Conservation (phyloP, 1,140 invertebrate species). For the Sweltsa coloradensis region DNA sequence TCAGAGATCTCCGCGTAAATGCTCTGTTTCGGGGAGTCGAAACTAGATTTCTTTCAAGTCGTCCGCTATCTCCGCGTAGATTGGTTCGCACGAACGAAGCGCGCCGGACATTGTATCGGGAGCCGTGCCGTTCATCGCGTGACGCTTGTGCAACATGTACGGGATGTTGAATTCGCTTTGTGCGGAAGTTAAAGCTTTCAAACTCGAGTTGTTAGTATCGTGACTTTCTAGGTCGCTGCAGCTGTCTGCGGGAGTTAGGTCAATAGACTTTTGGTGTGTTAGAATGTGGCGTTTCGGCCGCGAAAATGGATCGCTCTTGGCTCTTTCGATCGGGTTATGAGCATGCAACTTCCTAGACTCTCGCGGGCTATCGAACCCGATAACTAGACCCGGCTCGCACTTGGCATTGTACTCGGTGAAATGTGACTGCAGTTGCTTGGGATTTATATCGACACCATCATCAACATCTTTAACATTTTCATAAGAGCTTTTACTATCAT, state of each 20-base stretch:
- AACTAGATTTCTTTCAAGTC: too few species aligned
- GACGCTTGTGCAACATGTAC: conserved; percentile 67
- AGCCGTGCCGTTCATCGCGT: conserved; percentile 69
- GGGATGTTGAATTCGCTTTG: conserved; percentile 56
- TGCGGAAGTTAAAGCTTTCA: too few species aligned
- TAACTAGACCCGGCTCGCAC: conserved; percentile 30
- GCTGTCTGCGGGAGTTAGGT: conserved; percentile 60
- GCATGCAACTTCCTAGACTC: background rate
- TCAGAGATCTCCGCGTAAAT: too few species aligned
- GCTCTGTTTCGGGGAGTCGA: too few species aligned
- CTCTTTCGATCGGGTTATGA: conserved; percentile 63
- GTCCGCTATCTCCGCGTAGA: too few species aligned
- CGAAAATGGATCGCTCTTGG: conserved; percentile 72
- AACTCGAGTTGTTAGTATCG: too few species aligned
- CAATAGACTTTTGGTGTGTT: conserved; percentile 79
- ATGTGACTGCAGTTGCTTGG: conserved; percentile 36
- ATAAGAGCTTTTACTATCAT: too few species aligned
- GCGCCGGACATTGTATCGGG: too few species aligned
- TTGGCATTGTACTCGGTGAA: conserved; percentile 48
- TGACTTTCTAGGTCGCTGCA: too few species aligned
- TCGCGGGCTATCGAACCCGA: conserved; percentile 26
- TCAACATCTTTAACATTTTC: too few species aligned
- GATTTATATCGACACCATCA: too few species aligned
- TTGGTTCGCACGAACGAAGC: too few species aligned
- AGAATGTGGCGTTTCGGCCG: conserved; percentile 53